These are phyloP conservation scores for Emydoidea blandingii DNA, from an alignment of 2,797 vertebrate genomes.

Conservation along the genomic window DNA sequence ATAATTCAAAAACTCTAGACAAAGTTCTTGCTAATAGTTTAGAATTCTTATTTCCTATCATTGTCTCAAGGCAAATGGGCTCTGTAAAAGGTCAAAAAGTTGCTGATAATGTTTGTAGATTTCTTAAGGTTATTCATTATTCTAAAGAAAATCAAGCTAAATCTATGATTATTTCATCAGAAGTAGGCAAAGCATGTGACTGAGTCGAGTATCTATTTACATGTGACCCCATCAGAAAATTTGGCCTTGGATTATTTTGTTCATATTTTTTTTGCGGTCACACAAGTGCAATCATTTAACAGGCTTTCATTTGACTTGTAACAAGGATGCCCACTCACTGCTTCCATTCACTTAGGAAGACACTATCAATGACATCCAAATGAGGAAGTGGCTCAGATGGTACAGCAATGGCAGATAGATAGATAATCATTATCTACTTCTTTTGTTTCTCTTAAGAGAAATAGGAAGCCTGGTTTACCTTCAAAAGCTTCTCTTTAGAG, in stretches of 20 bases:
- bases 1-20: not conserved
- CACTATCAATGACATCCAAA: not conserved
- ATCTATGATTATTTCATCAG: not conserved
- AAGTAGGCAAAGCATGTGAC: not conserved
- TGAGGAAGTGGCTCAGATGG: not conserved
- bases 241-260: not conserved
- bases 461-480: not conserved
- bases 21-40: not conserved
- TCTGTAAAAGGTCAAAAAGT: not conserved
- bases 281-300: not conserved
- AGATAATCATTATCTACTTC: not conserved
- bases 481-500: not conserved
- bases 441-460: not conserved
- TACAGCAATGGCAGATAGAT: not conserved
- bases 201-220: not conserved
- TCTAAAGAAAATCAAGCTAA: not conserved
- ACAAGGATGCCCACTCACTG: not conserved
- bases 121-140: not conserved
- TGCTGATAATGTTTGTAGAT: not conserved
- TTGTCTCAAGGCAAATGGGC: not conserved
- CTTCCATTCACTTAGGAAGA: not conserved
- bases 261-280: not conserved
- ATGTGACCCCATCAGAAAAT: not conserved
- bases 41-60: not conserved
- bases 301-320: not conserved